Percentiles rank a stretch among this genome's conserved stretches.
Evolutionary conservation across 2,113 vertebrate genomes (phyloP).

Genomic region (Laticauda laticaudata): DNA sequence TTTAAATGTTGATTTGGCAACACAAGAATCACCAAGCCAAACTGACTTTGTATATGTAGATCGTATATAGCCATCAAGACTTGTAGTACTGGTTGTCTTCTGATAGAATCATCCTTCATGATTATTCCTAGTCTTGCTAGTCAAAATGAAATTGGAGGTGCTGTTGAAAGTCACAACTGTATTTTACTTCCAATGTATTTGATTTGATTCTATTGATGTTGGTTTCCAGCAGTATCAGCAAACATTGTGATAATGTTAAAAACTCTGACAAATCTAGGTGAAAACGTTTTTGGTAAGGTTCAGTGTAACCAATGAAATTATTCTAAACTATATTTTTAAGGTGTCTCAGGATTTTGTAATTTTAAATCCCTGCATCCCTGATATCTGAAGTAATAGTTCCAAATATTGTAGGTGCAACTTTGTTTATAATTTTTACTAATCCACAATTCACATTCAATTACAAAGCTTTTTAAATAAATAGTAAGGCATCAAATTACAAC

Average conservation of each 20-base stretch:
- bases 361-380: neutral
- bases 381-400: neutral
- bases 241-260: neutral
- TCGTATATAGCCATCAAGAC: neutral
- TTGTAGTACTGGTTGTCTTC: neutral
- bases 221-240: neutral
- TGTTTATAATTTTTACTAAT: neutral
- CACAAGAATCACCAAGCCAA: conserved; percentile 14
- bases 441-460: neutral
- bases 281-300: neutral
- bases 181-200: neutral
- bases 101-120: neutral
- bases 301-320: neutral
- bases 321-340: neutral
- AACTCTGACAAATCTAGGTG: neutral
- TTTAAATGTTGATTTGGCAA: conserved; percentile 19
- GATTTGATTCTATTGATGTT: neutral
- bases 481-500: neutral
- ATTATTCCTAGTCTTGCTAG: neutral
- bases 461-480: neutral
- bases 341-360: neutral
- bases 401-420: neutral
- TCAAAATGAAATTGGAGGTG: neutral
- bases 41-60: neutral
- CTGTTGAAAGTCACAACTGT: neutral